phyloP scores from a whole-genome alignment of 2,888 invertebrate species.

The Drosophila tripunctata region DNA sequence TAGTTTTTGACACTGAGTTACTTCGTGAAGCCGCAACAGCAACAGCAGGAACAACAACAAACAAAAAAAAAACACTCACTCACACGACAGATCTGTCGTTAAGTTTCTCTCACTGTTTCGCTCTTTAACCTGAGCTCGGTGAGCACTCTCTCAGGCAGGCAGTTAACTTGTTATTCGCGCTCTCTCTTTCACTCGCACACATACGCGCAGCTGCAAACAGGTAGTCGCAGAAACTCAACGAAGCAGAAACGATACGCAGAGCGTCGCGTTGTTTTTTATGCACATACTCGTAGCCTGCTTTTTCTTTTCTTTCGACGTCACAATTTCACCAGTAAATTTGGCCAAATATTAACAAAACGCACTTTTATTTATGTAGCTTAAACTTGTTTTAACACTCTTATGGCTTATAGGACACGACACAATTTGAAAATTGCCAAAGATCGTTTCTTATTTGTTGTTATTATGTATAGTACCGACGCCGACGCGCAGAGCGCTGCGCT shows the following conservation, averaged over 20 bases:
- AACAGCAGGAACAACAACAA: slow-evolving; percentile 23
- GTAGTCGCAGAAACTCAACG: slow-evolving; percentile 58
- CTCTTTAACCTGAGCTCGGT: slow-evolving; percentile 7
- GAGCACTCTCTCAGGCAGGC: slow-evolving; percentile 32
- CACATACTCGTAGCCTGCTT: slow-evolving; percentile 30
- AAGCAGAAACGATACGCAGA: slow-evolving; percentile 63
- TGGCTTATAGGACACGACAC: slow-evolving; percentile 16
- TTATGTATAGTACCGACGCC: slow-evolving; percentile 21
- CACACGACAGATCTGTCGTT: slow-evolving; percentile 28
- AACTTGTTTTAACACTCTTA: not conserved
- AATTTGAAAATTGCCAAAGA: slow-evolving; percentile 23
- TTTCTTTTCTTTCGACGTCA: slow-evolving; percentile 27
- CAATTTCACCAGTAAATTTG: slow-evolving; percentile 14
- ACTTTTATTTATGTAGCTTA: not conserved
- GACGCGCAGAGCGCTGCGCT: slow-evolving; percentile 41
- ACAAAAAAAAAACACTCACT: slow-evolving; percentile 21
- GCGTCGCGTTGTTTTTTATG: slow-evolving; percentile 62
- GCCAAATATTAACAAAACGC: not conserved
- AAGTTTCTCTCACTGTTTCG: slow-evolving; percentile 19
- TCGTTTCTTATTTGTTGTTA: slow-evolving; percentile 47
- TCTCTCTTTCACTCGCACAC: slow-evolving; percentile 35
- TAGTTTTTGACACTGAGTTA: slow-evolving; percentile 57
- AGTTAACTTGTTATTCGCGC: slow-evolving; percentile 34
- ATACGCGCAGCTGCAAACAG: slow-evolving; percentile 60
- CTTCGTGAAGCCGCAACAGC: slow-evolving; percentile 29